Evolutionary conservation across 2,888 invertebrate species (phyloP).

Genomic region (Steinernema hermaphroditum): DNA sequence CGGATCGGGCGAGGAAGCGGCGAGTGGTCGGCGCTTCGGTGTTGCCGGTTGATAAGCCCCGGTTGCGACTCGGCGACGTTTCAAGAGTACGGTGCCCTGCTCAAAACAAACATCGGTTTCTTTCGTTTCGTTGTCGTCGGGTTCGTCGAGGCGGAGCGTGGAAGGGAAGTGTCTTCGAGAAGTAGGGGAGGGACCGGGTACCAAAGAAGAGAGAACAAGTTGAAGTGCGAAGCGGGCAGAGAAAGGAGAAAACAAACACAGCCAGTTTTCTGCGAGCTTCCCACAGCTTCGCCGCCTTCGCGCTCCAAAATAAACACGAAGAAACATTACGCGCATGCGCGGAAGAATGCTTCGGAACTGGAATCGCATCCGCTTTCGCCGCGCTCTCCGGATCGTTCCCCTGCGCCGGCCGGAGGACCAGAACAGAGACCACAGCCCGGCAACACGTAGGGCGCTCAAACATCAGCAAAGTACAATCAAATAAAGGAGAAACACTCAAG

Average conservation of each 20-base stretch:
- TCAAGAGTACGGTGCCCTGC: conserved; percentile 30
- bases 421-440: conserved; percentile 23
- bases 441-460: conserved; percentile 21
- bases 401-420: background rate
- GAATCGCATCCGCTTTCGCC: conserved; percentile 31
- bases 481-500: conserved; percentile 7
- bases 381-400: conserved; percentile 9
- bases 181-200: background rate
- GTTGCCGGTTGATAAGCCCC: conserved; percentile 29
- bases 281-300: conserved; percentile 25
- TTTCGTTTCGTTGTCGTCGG: conserved; percentile 20
- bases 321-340: conserved; percentile 26
- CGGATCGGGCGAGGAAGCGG: conserved; percentile 17
- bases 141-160: conserved; percentile 26
- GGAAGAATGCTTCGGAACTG: conserved; percentile 15
- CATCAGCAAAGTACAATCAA: conserved; percentile 29
- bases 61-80: conserved; percentile 26
- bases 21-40: background rate
- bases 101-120: conserved; percentile 30
- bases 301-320: conserved; percentile 30
- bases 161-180: conserved; percentile 24
- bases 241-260: conserved; percentile 26
- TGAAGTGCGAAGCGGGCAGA: background rate
- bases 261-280: conserved; percentile 28
- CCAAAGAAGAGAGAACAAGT: conserved; percentile 31